Evolutionary conservation across 2,113 vertebrate species (phyloP).

Genomic region (Orientallactaga bullata): DNA sequence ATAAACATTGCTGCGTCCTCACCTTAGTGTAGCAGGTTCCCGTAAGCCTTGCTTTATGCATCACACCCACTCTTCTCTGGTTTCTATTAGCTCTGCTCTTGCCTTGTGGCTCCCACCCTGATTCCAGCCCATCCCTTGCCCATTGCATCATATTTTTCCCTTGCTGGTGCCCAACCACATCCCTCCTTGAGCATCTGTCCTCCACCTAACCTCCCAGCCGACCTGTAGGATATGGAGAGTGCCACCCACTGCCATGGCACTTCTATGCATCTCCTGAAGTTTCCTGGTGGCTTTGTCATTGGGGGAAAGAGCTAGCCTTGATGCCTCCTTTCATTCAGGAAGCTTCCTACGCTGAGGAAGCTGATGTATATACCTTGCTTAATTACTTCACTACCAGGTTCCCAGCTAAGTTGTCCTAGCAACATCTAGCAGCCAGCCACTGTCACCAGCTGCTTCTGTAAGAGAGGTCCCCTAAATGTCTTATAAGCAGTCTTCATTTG

Average conservation of each 20-base stretch:
- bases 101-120: neutral
- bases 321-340: neutral
- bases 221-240: neutral
- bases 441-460: conserved; percentile 60
- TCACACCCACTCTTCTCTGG: neutral
- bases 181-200: neutral
- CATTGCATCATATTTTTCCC: neutral
- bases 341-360: conserved; percentile 37
- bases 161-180: neutral
- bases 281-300: neutral
- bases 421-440: conserved; percentile 69
- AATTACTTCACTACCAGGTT: conserved; percentile 62
- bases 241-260: neutral
- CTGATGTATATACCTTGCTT: conserved; percentile 43
- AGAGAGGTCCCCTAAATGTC: conserved; percentile 47
- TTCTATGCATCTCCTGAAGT: neutral
- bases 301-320: neutral
- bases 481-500: conserved; percentile 47
- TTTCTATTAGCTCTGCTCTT: neutral
- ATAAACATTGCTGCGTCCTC: neutral
- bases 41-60: neutral
- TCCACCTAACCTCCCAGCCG: neutral
- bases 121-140: too few species aligned
- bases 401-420: conserved; percentile 73
- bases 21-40: neutral